These are phyloP conservation scores for Brevipalpus yothersi DNA, from an alignment of 1,140 invertebrate species.

Conservation along the genomic window DNA sequence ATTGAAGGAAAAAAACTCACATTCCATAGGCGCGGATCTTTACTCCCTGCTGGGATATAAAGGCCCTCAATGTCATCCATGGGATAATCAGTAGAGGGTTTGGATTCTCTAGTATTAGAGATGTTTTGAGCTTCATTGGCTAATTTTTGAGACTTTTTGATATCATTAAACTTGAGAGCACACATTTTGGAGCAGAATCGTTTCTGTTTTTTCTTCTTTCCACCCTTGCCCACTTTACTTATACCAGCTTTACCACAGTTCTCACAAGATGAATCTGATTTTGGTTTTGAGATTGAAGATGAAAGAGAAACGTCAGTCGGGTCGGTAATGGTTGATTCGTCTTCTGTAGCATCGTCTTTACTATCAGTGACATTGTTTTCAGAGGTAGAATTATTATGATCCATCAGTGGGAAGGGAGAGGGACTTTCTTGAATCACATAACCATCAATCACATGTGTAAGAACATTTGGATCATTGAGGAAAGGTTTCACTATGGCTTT, in stretches of 20 bases:
- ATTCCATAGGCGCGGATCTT: slow-evolving; percentile 14
- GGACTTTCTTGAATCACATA: slow-evolving; percentile 76
- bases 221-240: background rate
- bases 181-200: background rate
- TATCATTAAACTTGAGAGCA: background rate
- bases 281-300: background rate
- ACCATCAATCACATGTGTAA: slow-evolving; percentile 88
- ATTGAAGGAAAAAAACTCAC: slow-evolving; percentile 10
- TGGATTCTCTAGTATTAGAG: too few species aligned
- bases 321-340: background rate
- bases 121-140: background rate
- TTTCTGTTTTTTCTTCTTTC: background rate
- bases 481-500: slow-evolving; percentile 64
- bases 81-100: background rate
- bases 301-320: background rate
- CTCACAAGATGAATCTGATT: background rate
- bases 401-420: slow-evolving; percentile 12
- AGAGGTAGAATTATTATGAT: background rate
- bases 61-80: background rate
- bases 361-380: background rate
- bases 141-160: background rate
- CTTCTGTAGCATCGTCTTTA: background rate
- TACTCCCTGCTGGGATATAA: slow-evolving; percentile 7
- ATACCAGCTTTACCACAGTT: background rate
- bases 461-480: slow-evolving; percentile 43